phyloP scores from a whole-genome alignment of 2,797 vertebrate species.

The Gila robusta region DNA sequence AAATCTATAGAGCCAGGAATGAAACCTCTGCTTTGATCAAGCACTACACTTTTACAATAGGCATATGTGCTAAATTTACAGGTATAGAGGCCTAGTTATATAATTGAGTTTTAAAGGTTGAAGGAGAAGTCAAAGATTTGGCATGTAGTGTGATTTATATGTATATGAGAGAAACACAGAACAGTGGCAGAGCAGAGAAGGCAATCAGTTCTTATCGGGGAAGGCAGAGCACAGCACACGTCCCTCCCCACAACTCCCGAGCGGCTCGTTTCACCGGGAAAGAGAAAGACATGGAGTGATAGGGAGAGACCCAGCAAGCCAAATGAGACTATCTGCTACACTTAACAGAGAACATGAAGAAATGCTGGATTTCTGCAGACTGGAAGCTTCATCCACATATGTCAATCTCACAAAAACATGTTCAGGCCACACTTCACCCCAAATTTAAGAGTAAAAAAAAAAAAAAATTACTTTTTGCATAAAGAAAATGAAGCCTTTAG shows the following conservation, averaged over 20 bases:
- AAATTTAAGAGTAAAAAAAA: neutral
- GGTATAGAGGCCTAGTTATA: slow-evolving; percentile 1
- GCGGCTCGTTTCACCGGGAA: slow-evolving; percentile 33
- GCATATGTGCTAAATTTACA: neutral
- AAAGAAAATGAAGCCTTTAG: neutral
- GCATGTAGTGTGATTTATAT: slow-evolving; percentile 30
- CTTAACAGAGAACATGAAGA: neutral
- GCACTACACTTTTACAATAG: neutral
- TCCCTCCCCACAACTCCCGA: slow-evolving; percentile 26
- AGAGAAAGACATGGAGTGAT: neutral
- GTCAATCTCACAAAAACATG: neutral
- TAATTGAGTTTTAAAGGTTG: slow-evolving; percentile 22
- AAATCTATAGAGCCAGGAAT: neutral
- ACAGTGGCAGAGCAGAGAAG: slow-evolving; percentile 37
- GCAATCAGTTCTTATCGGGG: slow-evolving; percentile 66
- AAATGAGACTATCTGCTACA: slow-evolving; percentile 28
- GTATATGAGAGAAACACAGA: slow-evolving; percentile 15
- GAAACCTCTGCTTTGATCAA: slow-evolving; percentile 24
- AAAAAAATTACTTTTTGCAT: too few relatives aligned
- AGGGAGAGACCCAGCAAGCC: slow-evolving; percentile 4
- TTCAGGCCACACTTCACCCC: neutral
- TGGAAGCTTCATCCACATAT: neutral
- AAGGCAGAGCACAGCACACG: slow-evolving; percentile 56
- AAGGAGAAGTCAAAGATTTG: slow-evolving; percentile 25
- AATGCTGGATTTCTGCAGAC: neutral